Percentiles rank a stretch among this genome's conserved stretches.
Conservation (phyloP, 2,113 vertebrate genomes). For the Solenodon paradoxus region DNA sequence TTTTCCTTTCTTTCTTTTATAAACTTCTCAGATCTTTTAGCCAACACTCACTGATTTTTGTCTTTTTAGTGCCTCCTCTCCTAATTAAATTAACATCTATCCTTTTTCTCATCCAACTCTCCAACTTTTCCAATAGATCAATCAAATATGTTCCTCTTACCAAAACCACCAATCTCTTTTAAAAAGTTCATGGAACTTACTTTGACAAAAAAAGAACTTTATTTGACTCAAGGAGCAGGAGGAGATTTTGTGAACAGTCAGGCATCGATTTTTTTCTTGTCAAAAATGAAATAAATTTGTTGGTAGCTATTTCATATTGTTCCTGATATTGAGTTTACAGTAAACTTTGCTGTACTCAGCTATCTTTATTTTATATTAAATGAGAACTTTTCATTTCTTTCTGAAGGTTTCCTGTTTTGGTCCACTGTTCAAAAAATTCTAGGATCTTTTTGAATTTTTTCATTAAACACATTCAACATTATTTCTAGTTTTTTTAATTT, state of each 20-base stretch:
- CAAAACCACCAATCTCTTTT: not conserved
- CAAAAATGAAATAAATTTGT: constrained; percentile 38
- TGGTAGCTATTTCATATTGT: constrained; percentile 6
- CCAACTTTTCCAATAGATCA: constrained; percentile 17
- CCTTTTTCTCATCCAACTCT: not conserved
- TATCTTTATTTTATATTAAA: not conserved
- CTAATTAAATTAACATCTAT: not conserved
- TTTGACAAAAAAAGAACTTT: constrained; percentile 39
- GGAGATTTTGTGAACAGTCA: not conserved
- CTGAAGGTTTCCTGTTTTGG: constrained; percentile 17
- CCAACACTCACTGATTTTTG: not conserved
- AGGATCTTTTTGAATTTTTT: not conserved
- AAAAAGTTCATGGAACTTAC: not conserved
- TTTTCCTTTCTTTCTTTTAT: constrained; percentile 30
- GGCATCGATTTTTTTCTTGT: constrained; percentile 18
- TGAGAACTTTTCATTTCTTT: not conserved
- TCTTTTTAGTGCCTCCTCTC: not conserved
- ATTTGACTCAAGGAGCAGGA: not conserved
- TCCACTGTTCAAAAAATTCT: not conserved
- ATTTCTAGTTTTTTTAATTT: constrained; percentile 39
- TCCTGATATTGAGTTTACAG: not conserved
- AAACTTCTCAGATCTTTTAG: not conserved
- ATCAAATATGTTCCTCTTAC: not conserved
- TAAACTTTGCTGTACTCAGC: not conserved
- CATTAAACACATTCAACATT: not conserved